Evolutionary conservation across 2,797 vertebrate species (phyloP), one percentile per base, ranked within the genome.

Genomic region (Crenichthys baileyi): DNA sequence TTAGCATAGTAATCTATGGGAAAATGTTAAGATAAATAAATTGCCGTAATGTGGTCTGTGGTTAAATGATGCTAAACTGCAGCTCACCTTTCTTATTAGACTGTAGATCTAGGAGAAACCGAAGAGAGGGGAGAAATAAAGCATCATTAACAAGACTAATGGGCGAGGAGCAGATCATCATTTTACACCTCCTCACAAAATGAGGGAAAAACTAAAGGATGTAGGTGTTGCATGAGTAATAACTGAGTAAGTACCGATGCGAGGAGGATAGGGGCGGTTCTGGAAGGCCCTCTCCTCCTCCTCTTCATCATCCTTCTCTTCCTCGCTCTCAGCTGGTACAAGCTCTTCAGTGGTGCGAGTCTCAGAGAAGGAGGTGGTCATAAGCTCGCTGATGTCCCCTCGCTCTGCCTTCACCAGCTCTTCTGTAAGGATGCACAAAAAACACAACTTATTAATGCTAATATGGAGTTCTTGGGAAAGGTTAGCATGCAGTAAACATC

Each of bases 321-420:
- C 96, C 79, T 95, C 95, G 2, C 95, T 96, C 86, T 96, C 95
- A 0, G 95, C 94, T 0, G 96, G 96, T 84, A 96, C 91, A 26
- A 96, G 92, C 88, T 95, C 95, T 89, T 96, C 96, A 0, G 95
- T 96, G 4, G 95, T 96, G 73, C 90, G 95, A 0, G 96, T 97
- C 89, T 96, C 96, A 0, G 96, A 96, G 91, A 96, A 96, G 79
- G 96, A 97, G 9, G 96, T 96, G 87, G 96, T 95, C 93, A 95
- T 92, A 79, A 92, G 94, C 89, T 96, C 95, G 18, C 95, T 95
- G 91, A 95, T 95, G 85, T 96, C 96, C 46, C 93, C 93, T 79
- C 95, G 90, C 77, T 96, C 95, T 12, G 95, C 94, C 86, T 93
- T 94, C 67, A 96, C 92, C 67, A 96, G 89, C 83, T 96, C 94